A percentile compares a stretch with the other conserved stretches of the same genome.
These are phyloP conservation scores for Brachionus rotundiformis DNA, from an alignment of 1,140 invertebrate species.

Conservation along the genomic window DNA sequence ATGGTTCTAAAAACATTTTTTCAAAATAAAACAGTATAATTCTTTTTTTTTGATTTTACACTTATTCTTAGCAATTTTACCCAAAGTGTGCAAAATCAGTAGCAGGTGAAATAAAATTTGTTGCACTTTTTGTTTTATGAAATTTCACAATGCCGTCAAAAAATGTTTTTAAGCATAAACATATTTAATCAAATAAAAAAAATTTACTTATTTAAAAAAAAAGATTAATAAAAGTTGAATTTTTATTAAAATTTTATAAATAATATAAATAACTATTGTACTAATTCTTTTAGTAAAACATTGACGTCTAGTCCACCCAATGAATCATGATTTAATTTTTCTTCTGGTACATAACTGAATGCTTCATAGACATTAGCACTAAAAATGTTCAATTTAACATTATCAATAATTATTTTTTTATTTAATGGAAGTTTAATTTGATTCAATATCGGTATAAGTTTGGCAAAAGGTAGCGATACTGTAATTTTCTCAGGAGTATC, in stretches of 20 bases:
- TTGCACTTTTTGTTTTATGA: too few species aligned
- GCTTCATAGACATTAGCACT: conserved; percentile 41
- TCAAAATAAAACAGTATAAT: too few species aligned
- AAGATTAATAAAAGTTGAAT: background rate
- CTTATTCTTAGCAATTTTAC: too few species aligned
- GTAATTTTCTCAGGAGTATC: background rate
- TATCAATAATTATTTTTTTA: background rate
- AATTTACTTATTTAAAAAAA: too few species aligned
- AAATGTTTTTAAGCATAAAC: too few species aligned
- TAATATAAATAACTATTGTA: background rate
- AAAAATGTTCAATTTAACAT: conserved; percentile 16
- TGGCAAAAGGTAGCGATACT: background rate
- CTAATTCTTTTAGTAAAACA: background rate
- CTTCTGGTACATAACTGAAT: conserved; percentile 16
- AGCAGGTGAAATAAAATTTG: too few species aligned
- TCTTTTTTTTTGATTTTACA: too few species aligned
- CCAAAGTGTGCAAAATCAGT: too few species aligned
- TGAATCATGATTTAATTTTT: background rate
- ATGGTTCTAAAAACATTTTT: too few species aligned
- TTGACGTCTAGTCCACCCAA: background rate
- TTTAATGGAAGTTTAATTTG: background rate
- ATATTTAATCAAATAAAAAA: too few species aligned
- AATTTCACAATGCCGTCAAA: too few species aligned
- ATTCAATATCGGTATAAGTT: conserved; percentile 23
- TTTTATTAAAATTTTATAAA: background rate